A percentile compares a stretch with the other conserved stretches of the same genome.
Evolutionary conservation across 2,797 vertebrate species (phyloP).

Genomic region (Mustela erminea): DNA sequence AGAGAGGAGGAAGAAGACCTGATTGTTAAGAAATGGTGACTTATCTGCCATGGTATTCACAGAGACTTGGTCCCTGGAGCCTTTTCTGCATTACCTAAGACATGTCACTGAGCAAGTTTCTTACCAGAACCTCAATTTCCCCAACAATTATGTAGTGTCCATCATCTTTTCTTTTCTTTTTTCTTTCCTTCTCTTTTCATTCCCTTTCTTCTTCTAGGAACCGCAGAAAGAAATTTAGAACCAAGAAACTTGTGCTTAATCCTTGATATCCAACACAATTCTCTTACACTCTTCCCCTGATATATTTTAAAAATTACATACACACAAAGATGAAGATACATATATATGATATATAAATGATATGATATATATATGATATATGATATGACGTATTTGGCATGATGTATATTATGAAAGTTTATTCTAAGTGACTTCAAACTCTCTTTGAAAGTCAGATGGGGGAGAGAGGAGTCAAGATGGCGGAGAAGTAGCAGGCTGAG

Average conservation of each 20-base stretch:
- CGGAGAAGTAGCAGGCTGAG: too few species aligned
- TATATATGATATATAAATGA: not conserved
- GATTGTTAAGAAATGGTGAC: not conserved
- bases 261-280: not conserved
- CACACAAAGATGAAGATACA: not conserved
- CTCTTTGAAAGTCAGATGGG: not conserved
- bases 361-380: too few species aligned
- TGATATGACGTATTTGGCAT: not conserved
- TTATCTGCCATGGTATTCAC: not conserved
- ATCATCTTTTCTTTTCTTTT: not conserved
- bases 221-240: not conserved
- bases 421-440: conserved; percentile 32
- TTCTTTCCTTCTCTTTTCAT: not conserved
- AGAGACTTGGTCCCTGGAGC: not conserved
- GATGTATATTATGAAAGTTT: not conserved
- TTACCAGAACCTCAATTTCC: not conserved
- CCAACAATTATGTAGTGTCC: too few species aligned
- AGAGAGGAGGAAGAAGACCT: not conserved
- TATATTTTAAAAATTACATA: not conserved
- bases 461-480: too few species aligned
- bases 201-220: not conserved
- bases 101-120: not conserved
- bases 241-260: not conserved
- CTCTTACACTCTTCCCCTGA: not conserved
- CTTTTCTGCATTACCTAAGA: not conserved